Evolutionary conservation across 1,140 invertebrate species (phyloP).

Genomic region (Lepidotrigona ventralis): DNA sequence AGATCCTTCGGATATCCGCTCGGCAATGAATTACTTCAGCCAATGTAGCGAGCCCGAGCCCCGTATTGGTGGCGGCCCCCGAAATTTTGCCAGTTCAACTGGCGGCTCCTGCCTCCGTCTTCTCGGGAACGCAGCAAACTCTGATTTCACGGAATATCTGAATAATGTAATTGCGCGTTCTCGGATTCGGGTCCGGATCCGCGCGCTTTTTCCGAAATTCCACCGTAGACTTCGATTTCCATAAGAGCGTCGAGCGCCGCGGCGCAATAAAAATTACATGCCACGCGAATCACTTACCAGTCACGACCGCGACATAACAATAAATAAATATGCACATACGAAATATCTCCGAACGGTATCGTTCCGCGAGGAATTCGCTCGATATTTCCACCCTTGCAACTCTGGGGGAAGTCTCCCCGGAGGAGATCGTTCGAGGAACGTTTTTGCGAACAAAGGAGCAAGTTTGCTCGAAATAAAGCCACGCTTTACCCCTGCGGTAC

Average conservation of each 20-base stretch:
- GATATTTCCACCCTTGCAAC: neutral
- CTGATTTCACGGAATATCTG: neutral
- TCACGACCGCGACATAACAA: neutral
- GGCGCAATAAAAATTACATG: neutral
- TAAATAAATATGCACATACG: slow-evolving; percentile 37
- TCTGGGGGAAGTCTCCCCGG: neutral
- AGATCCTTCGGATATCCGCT: slow-evolving; percentile 26
- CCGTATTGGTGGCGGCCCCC: too few relatives aligned
- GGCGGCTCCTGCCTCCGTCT: neutral
- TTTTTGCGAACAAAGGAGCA: neutral
- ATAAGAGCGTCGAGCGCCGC: too few relatives aligned
- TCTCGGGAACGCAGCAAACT: neutral
- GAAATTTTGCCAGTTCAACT: neutral
- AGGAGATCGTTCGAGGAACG: neutral
- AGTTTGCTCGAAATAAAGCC: neutral
- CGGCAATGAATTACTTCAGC: neutral
- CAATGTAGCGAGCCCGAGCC: neutral
- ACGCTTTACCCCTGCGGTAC: neutral
- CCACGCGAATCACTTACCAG: neutral
- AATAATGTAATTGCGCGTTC: neutral
- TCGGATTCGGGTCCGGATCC: too few relatives aligned
- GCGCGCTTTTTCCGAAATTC: neutral
- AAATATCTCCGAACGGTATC: slow-evolving; percentile 3
- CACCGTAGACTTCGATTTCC: neutral
- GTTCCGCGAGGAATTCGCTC: neutral